These are phyloP conservation scores for Gallinago paraguaiae DNA, from an alignment of 2,113 vertebrate genomes.

Conservation along the genomic window DNA sequence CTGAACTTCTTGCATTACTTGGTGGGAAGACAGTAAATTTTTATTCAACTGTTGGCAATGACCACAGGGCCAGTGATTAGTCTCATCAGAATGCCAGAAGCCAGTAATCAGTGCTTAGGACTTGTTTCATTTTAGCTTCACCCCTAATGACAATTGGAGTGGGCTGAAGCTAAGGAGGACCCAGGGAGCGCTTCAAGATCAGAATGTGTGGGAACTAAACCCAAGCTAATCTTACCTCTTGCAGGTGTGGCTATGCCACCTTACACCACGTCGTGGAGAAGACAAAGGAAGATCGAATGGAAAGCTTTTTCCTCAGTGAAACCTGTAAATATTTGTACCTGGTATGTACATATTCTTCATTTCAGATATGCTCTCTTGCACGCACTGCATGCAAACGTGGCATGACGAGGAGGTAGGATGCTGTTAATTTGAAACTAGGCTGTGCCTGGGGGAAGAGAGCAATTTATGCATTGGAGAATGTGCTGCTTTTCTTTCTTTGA, in stretches of 20 bases:
- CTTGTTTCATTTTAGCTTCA: neutral
- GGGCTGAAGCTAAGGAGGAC: neutral
- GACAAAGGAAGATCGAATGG: slow-evolving; percentile 98
- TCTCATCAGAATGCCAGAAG: neutral
- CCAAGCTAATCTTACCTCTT: neutral
- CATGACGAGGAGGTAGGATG: rapidly evolving
- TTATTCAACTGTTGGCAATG: neutral
- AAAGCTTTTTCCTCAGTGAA: slow-evolving; percentile 99
- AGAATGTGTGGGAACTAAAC: neutral
- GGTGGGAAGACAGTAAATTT: neutral
- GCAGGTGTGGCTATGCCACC: slow-evolving; percentile 95
- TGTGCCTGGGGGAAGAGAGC: neutral
- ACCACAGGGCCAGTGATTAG: neutral
- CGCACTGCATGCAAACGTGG: rapidly evolving
- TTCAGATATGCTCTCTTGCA: neutral
- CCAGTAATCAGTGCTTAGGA: neutral
- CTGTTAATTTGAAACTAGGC: neutral
- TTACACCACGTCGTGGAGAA: slow-evolving; percentile 97
- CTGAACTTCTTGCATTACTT: neutral
- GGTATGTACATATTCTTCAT: slow-evolving; percentile 71
- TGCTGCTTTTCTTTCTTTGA: neutral
- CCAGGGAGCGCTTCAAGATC: rapidly evolving
- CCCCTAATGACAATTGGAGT: neutral
- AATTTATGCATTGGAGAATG: rapidly evolving
- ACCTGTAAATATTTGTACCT: slow-evolving; percentile 98